Evolutionary conservation across 2,113 vertebrate species (phyloP), one percentile per base, ranked within the genome.

Genomic region (Athene noctua): DNA sequence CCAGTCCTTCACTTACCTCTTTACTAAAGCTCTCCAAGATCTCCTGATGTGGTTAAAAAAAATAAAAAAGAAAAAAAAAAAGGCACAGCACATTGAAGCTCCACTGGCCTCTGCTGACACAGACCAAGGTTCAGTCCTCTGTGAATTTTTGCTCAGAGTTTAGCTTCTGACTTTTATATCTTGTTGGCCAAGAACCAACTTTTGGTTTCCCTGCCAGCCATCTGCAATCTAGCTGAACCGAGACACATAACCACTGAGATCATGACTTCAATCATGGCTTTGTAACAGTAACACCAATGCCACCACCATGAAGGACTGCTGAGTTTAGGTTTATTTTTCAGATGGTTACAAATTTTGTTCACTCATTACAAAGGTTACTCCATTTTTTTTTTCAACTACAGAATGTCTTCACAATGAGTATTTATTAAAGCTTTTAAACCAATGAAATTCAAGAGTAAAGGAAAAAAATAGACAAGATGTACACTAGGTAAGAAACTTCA

Each of bases 141-240:
- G 72, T 21, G 17, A 21, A 65, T 23, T 57, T 62, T 3, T 59
- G n/a, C 5, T 81, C 30, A 51, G 40, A 49, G 21, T 42, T 79
- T 5, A 67, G n/a, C 54, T 92, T 91, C 58, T 49, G 75, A 70
- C 25, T 83, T 54, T 44, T 4, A 6, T 47, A 58, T 54, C 63
- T 52, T 57, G 30, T 3, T 92, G 96, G 81, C 87, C 88, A 78
- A 93, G 73, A 80, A 80, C 30, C 68, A 80, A 7, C 3, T 5
- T 19, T n/a, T 91, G 93, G 82, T 74, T 36, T 94, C 63, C 36
- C 51, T 77, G 82, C 52, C 90, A 97, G 63, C 90, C 95, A 94
- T 62, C 91, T 93, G 91, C 82, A 90, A 22, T 10, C 4, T 23
- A 87, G 81, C 92, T 51, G 32, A 87, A 88, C 80, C 23, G n/a